Evolutionary conservation across 92 coral and sea anemone genomes (phyloP).

Genomic region (Porites cylindrica): DNA sequence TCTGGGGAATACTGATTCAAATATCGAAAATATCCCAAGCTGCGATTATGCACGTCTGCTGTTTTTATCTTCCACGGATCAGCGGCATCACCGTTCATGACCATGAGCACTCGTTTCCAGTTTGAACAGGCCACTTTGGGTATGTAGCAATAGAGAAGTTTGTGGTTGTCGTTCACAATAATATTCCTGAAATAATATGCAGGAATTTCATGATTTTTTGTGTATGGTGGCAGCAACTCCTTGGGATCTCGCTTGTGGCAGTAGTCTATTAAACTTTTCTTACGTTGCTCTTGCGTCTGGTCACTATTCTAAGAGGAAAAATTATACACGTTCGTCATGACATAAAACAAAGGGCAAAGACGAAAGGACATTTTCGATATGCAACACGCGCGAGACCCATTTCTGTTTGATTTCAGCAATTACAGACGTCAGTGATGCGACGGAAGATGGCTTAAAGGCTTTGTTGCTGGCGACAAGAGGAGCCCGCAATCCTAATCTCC

Average conservation of each 20-base stretch:
- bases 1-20: constrained; percentile 89
- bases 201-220: constrained; percentile 71
- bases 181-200: constrained; percentile 81
- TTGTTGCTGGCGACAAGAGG: too few species aligned
- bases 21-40: constrained; percentile 89
- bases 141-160: constrained; percentile 85
- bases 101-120: constrained; percentile 99
- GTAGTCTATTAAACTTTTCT: constrained; percentile 65
- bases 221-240: constrained; percentile 83
- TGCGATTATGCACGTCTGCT: constrained; percentile 92
- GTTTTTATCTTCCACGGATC: constrained; percentile 87
- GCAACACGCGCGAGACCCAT: too few species aligned
- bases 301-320: constrained; percentile 42
- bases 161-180: constrained; percentile 89
- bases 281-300: constrained; percentile 73
- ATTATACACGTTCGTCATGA: constrained; percentile 6
- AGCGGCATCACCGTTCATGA: constrained; percentile 90
- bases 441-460: too few species aligned
- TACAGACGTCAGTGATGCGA: too few species aligned
- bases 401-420: too few species aligned
- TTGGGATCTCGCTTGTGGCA: constrained; percentile 80
- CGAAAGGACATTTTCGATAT: background rate
- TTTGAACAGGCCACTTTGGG: constrained; percentile 97
- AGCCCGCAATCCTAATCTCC: too few species aligned
- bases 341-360: background rate